Conservation (phyloP, 1,140 invertebrate species). For the Harpegnathos saltator region DNA sequence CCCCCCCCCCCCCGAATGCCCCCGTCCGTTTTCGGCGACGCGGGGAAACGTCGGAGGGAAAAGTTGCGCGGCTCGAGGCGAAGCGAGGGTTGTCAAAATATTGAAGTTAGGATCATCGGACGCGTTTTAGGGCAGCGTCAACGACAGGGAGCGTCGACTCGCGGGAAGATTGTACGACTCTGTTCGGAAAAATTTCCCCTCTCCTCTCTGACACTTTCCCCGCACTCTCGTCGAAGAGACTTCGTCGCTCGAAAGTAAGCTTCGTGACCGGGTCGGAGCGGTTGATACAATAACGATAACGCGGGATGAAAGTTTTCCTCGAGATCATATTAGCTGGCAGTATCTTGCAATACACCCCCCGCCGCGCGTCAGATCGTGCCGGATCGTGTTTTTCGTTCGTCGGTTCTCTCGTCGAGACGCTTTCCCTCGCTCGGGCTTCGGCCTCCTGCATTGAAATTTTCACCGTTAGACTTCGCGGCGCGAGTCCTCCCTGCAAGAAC, state of each 20-base stretch:
- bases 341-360: not conserved
- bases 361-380: not conserved
- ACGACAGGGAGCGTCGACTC: no score
- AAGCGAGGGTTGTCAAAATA: no score
- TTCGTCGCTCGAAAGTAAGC: not conserved
- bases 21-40: no score
- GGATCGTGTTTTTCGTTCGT: not conserved
- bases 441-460: not conserved
- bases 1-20: no score
- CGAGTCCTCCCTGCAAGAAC: conserved; percentile 1
- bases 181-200: no score
- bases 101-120: no score
- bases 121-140: no score
- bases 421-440: not conserved
- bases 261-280: not conserved
- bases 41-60: no score
- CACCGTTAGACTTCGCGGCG: not conserved
- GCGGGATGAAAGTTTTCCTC: not conserved
- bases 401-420: not conserved
- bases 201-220: no score
- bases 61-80: no score
- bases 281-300: not conserved
- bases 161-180: no score
- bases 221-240: not conserved
- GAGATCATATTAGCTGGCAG: not conserved